A percentile compares a stretch with the other conserved stretches of the same genome.
These are phyloP conservation scores for Chauna torquata DNA, from an alignment of 2,113 vertebrate genomes.

Conservation along the genomic window DNA sequence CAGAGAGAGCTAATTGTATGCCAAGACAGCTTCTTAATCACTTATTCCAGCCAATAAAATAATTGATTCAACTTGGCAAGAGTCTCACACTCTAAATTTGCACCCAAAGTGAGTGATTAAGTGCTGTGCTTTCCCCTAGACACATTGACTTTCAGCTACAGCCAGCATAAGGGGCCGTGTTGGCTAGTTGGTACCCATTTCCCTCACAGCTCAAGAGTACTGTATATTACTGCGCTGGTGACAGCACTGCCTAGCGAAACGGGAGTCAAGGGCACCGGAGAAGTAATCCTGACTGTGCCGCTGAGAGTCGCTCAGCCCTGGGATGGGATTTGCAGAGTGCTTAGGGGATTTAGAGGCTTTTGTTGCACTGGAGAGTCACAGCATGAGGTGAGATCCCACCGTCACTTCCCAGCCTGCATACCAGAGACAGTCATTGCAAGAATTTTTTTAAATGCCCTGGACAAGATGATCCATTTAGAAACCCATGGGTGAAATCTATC, in stretches of 20 bases:
- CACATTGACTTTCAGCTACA: neutral
- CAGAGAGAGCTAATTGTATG: neutral
- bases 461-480: neutral
- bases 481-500: neutral
- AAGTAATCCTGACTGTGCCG: neutral
- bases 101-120: conserved; percentile 31
- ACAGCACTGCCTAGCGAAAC: neutral
- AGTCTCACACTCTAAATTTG: conserved; percentile 21
- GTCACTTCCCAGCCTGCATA: neutral
- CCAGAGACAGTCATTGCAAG: neutral
- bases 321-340: accelerated
- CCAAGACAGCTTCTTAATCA: conserved; percentile 40
- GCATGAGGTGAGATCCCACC: neutral
- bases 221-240: neutral
- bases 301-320: neutral
- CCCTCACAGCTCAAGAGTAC: neutral
- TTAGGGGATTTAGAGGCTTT: neutral
- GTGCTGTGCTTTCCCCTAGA: neutral
- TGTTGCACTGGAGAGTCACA: neutral
- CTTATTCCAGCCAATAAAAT: conserved; percentile 48
- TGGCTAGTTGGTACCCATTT: neutral
- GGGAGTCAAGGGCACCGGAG: neutral
- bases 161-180: neutral
- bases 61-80: conserved; percentile 50
- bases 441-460: neutral